Conservation (phyloP, 2,888 invertebrate species). For the Phlogophora meticulosa region DNA sequence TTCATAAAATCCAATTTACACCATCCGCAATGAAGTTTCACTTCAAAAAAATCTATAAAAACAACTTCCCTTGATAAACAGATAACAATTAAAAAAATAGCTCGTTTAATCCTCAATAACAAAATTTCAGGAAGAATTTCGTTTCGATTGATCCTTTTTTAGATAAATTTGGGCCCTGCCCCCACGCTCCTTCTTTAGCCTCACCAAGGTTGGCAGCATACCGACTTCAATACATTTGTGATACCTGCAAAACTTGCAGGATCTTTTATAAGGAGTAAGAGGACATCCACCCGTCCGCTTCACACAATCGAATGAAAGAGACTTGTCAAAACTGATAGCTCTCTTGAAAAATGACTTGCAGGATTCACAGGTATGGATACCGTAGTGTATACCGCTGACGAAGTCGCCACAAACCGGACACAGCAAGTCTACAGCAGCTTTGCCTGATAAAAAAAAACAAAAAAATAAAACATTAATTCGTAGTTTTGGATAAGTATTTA, state of each 20-base stretch:
- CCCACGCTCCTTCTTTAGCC: slow-evolving; percentile 48
- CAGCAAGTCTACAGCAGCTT: neutral
- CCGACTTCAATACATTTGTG: slow-evolving; percentile 72
- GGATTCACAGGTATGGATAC: slow-evolving; percentile 74
- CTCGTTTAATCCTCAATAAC: neutral
- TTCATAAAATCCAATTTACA: no score
- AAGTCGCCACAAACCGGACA: slow-evolving; percentile 75
- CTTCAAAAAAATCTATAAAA: no score
- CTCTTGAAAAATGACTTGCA: slow-evolving; percentile 79
- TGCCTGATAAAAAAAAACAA: slow-evolving; percentile 12
- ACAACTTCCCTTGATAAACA: no score
- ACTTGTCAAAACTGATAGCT: slow-evolving; percentile 58
- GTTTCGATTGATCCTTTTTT: neutral
- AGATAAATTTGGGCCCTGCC: slow-evolving; percentile 47
- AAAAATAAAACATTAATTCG: neutral
- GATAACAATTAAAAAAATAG: neutral
- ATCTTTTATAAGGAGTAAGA: slow-evolving; percentile 49
- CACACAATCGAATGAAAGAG: slow-evolving; percentile 53
- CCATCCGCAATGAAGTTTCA: no score
- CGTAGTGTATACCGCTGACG: slow-evolving; percentile 75
- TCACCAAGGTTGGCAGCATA: slow-evolving; percentile 69
- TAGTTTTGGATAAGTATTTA: neutral
- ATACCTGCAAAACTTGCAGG: slow-evolving; percentile 72
- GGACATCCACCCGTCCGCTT: slow-evolving; percentile 39
- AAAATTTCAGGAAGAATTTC: neutral